Conservation (phyloP, 2,113 vertebrate genomes). For the Strix aluco region DNA sequence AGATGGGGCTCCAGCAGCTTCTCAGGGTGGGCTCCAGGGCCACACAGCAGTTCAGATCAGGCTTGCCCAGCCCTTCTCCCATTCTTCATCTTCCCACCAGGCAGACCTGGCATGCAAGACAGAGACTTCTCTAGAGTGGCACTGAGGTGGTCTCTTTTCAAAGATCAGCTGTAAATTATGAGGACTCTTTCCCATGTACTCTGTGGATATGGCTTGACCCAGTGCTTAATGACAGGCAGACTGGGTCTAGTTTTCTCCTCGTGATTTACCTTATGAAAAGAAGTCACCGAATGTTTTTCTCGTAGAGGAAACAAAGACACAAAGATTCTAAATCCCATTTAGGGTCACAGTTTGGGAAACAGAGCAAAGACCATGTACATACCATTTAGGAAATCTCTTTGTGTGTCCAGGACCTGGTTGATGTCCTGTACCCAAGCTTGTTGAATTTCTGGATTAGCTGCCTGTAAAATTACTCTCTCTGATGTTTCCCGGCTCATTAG, state of each 20-base stretch:
- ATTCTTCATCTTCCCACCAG: neutral
- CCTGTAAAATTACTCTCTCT: slow-evolving; percentile 91
- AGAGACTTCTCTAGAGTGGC: neutral
- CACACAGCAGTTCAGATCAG: neutral
- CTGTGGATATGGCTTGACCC: neutral
- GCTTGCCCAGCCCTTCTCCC: neutral
- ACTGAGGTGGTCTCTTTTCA: neutral
- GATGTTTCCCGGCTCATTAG: slow-evolving; percentile 88
- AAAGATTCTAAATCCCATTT: neutral
- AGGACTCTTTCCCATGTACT: neutral
- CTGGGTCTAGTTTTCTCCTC: neutral
- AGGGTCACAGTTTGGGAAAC: neutral
- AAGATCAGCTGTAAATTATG: neutral
- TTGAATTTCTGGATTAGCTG: slow-evolving; percentile 92
- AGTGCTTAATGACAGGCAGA: neutral
- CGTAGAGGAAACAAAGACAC: neutral
- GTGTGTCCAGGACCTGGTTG: slow-evolving; percentile 90
- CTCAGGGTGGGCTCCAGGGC: neutral
- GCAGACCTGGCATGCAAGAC: neutral
- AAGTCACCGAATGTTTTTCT: neutral
- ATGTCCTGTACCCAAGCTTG: slow-evolving; percentile 95
- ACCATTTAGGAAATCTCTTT: slow-evolving; percentile 95
- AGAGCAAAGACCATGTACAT: neutral
- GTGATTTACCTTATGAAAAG: neutral
- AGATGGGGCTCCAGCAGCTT: neutral